Base-by-base conservation (phyloP, 2,888 invertebrate species). In the Petrophora chlorosata region DNA sequence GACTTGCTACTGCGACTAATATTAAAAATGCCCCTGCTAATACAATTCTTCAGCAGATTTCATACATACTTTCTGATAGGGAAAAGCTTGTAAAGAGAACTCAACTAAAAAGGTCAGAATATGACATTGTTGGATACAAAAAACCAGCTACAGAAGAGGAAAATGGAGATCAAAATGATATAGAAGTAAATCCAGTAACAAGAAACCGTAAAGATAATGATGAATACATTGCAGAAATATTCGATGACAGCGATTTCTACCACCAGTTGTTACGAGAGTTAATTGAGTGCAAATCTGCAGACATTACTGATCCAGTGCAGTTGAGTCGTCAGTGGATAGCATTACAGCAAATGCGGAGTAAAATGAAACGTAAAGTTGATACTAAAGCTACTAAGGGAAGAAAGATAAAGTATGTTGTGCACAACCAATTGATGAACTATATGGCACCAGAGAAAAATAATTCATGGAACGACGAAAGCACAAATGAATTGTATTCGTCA, bases 231-330 rank as follows among this genome's bases (percentile, higher is more conserved):
- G 70, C 91, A 0, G 96, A 99, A 85, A 96, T 99, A 67, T 99
- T 97, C 85, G 98, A 99, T 79, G 99, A 99, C 73, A 96, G 96
- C 67, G 99, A 99, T 76, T 99, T 99, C 79, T 99, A 99, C 82
- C 98, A 98, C 80, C 97, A 98, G 69, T 90, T 98, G 42, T 85
- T 99, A 29, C 91, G 97, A 55, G 98, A 99, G 78, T 87, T 99
- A 25, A 98, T 99, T 56, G 98, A 99, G 77, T 94, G 95, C 58
- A 98, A 98, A 82, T 95, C 97, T 0, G 93, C 94, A 2, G 94
- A 95, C 67, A 92, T 96, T 5, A 94, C 94, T 0, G 97, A 97
- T 85, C 96, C 97, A 0, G 92, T 95, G 5, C 96, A 96, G 64
- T 91, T 98, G 29, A 95, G 96, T 73, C 93, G 96, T 59, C 97